Percentiles rank a stretch among this genome's conserved stretches.
Conservation (phyloP, 2,113 vertebrate species). For the Coreoperca whiteheadi region DNA sequence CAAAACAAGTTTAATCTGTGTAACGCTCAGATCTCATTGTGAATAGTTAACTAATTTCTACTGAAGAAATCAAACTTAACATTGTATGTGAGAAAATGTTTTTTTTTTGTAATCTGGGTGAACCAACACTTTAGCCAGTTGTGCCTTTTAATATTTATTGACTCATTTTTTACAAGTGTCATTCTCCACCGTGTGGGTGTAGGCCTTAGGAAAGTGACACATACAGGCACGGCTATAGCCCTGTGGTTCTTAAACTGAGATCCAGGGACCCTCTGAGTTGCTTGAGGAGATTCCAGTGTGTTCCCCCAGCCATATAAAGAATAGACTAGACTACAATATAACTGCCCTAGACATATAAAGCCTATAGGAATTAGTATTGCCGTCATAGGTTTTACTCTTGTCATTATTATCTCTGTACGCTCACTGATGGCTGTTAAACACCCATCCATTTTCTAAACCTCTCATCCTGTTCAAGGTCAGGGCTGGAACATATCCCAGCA, state of each 20-base stretch:
- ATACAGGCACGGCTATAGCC: background rate
- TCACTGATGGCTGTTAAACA: background rate
- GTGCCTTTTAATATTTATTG: constrained; percentile 30
- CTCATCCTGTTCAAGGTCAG: background rate
- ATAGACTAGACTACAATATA: constrained; percentile 39
- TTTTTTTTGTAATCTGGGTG: background rate
- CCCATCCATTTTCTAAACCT: constrained; percentile 17
- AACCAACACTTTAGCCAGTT: background rate
- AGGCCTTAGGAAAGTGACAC: constrained; percentile 21
- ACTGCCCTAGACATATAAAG: constrained; percentile 45
- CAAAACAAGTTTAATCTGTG: background rate
- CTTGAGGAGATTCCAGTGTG: constrained; percentile 10
- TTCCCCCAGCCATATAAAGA: constrained; percentile 21
- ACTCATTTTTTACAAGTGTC: constrained; percentile 15
- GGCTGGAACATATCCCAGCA: background rate
- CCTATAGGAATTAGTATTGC: constrained; percentile 22
- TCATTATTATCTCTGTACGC: background rate
- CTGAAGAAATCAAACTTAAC: background rate
- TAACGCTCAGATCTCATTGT: background rate
- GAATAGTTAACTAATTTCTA: background rate
- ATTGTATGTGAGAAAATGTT: background rate
- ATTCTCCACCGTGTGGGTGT: background rate
- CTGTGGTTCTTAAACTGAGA: constrained; percentile 11
- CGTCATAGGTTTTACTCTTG: background rate
- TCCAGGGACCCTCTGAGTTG: background rate